Percentiles rank a stretch among this genome's conserved stretches.
Evolutionary conservation across 35 echinoderm and acorn worm genomes (phyloP).

Genomic region (Hemicentrotus pulcherrimus): DNA sequence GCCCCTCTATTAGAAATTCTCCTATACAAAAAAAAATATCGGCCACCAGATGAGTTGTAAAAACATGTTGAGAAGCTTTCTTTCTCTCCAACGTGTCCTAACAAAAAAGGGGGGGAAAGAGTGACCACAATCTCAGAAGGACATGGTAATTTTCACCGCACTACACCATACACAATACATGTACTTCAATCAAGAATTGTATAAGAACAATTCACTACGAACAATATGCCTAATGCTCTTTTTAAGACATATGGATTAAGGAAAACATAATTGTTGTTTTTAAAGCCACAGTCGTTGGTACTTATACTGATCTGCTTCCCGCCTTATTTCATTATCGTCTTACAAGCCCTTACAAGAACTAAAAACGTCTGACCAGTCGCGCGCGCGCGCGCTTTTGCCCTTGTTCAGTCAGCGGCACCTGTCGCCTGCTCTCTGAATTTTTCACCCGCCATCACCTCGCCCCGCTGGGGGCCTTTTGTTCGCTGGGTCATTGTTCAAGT

Average conservation of each 20-base stretch:
- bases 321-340: conserved; percentile 9
- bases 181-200: neutral
- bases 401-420: neutral
- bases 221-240: neutral
- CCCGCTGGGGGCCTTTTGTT: neutral
- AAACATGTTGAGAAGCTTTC: neutral
- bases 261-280: conserved; percentile 6
- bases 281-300: neutral
- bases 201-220: neutral
- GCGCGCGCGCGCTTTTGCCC: conserved; percentile 11
- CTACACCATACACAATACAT: neutral
- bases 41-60: neutral
- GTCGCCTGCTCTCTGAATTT: neutral
- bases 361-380: neutral
- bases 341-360: neutral
- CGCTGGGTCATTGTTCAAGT: neutral
- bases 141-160: neutral
- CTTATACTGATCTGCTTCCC: neutral
- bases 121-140: neutral
- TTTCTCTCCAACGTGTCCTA: neutral
- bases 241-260: neutral
- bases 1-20: too few species aligned
- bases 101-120: too few species aligned
- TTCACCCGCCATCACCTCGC: neutral
- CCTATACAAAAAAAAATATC: too few species aligned